Percentiles rank a stretch among this genome's conserved stretches.
Conservation (phyloP, 2,113 vertebrate genomes). For the Otocyon megalotis region DNA sequence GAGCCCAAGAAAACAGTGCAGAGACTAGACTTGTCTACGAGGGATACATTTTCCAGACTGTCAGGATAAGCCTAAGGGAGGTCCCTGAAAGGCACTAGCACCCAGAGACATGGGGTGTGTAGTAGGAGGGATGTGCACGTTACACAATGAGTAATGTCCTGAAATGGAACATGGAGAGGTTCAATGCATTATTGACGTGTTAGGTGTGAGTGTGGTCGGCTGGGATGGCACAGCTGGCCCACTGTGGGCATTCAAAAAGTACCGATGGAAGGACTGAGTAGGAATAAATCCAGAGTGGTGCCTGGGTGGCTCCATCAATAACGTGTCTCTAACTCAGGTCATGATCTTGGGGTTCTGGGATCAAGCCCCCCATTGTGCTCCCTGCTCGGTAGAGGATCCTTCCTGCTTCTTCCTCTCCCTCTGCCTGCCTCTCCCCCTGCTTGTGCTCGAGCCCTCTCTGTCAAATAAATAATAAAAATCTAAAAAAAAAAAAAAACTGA, state of each 20-base stretch:
- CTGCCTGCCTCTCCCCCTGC: too few species aligned
- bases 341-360: too few species aligned
- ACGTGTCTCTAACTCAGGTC: too few species aligned
- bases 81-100: background rate
- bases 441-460: too few species aligned
- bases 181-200: background rate
- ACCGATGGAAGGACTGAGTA: rapidly evolving
- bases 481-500: background rate
- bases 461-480: too few species aligned
- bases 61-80: background rate
- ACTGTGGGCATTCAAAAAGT: rapidly evolving
- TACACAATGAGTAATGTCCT: background rate
- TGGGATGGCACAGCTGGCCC: rapidly evolving
- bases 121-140: rapidly evolving
- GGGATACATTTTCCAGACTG: rapidly evolving
- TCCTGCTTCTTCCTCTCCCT: too few species aligned
- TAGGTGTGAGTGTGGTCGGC: background rate
- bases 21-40: rapidly evolving
- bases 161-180: rapidly evolving
- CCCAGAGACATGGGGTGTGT: rapidly evolving
- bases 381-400: too few species aligned
- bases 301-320: too few species aligned
- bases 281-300: background rate
- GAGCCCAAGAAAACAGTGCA: background rate
- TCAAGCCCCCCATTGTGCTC: too few species aligned